phyloP scores from a whole-genome alignment of 2,888 invertebrate genomes.

The Campopleginae sp. region DNA sequence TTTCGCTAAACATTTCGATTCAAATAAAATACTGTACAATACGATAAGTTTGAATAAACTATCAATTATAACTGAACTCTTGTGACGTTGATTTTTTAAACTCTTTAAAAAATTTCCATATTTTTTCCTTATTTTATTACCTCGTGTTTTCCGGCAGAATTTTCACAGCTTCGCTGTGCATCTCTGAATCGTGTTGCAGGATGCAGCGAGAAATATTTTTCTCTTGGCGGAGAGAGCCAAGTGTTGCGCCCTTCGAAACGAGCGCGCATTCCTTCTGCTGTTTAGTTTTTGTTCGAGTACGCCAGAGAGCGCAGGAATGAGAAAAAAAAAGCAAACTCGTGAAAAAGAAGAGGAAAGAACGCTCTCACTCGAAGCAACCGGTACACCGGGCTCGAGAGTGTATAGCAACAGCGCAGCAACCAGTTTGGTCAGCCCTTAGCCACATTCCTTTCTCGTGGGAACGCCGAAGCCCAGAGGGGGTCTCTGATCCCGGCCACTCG shows the following conservation, averaged over 20 bases:
- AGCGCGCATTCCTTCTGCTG: slow-evolving; percentile 50
- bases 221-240: slow-evolving; percentile 14
- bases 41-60: slow-evolving; percentile 60
- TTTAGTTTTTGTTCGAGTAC: slow-evolving; percentile 66
- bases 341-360: slow-evolving; percentile 64
- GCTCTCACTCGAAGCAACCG: slow-evolving; percentile 72
- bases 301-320: background rate
- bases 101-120: background rate
- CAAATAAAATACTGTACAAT: slow-evolving; percentile 54
- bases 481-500: slow-evolving; percentile 22
- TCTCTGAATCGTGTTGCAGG: slow-evolving; percentile 4
- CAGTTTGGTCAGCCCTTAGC: slow-evolving; percentile 76
- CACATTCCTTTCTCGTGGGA: slow-evolving; percentile 78
- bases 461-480: slow-evolving; percentile 52
- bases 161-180: background rate
- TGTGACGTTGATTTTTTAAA: background rate
- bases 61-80: slow-evolving; percentile 32
- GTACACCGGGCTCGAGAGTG: slow-evolving; percentile 64
- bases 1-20: slow-evolving; percentile 47
- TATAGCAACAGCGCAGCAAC: slow-evolving; percentile 62
- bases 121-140: background rate
- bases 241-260: slow-evolving; percentile 57
- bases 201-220: slow-evolving; percentile 20
- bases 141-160: background rate
- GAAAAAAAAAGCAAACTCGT: background rate